Conservation (phyloP, 1,140 invertebrate genomes). For the Nomia melanderi region DNA sequence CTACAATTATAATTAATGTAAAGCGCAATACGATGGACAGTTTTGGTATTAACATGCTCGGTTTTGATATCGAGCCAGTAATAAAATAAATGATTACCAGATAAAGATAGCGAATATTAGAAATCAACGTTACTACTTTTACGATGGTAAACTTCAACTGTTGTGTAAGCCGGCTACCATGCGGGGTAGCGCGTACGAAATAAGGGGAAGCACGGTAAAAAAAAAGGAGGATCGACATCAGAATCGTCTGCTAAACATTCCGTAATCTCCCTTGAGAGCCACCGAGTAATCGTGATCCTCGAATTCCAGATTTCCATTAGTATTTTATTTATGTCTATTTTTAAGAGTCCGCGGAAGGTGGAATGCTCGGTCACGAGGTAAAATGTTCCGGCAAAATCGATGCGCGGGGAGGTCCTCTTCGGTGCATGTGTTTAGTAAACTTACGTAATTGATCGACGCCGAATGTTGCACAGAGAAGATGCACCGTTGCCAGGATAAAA, state of each 20-base stretch:
- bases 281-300: neutral
- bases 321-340: neutral
- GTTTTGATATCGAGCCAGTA: neutral
- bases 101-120: neutral
- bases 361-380: neutral
- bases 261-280: neutral
- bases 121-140: neutral
- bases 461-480: constrained; percentile 23
- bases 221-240: constrained; percentile 10
- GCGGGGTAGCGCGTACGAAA: constrained; percentile 44
- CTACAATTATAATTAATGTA: constrained; percentile 42
- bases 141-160: neutral
- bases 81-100: neutral
- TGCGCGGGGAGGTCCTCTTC: constrained; percentile 1
- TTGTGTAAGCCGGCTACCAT: constrained; percentile 4
- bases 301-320: no score
- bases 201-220: constrained; percentile 8
- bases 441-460: constrained; percentile 56
- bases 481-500: constrained; percentile 50
- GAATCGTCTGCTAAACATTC: constrained; percentile 37
- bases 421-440: constrained; percentile 17
- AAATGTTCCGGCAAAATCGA: constrained; percentile 8
- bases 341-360: neutral
- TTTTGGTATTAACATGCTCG: neutral
- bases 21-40: neutral